Evolutionary conservation across 1,140 invertebrate genomes (phyloP).

Genomic region (Drosophila ambigua): DNA sequence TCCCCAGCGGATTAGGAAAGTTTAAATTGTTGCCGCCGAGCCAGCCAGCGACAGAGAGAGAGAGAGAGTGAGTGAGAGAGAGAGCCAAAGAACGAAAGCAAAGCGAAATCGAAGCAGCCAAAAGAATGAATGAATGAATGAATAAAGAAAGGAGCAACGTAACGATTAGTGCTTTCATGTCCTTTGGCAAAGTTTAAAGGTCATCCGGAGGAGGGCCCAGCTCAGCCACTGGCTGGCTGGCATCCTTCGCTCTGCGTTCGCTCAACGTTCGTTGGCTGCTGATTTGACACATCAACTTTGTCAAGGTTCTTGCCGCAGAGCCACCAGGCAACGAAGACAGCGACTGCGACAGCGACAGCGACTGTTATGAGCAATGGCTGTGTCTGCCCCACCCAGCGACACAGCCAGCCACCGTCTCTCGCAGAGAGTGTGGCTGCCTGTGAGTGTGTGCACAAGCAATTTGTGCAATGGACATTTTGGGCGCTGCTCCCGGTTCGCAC

Average conservation of each 20-base stretch:
- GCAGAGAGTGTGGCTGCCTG: constrained; percentile 5
- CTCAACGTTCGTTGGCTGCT: constrained; percentile 53
- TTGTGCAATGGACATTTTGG: constrained; percentile 80
- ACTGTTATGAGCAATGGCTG: constrained; percentile 76
- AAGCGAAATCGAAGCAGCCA: constrained; percentile 75
- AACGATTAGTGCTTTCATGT: constrained; percentile 83
- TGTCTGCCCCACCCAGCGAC: constrained; percentile 1
- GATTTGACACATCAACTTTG: constrained; percentile 82
- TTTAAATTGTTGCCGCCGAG: constrained; percentile 82
- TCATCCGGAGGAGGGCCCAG: constrained; percentile 58
- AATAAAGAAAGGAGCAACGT: constrained; percentile 75
- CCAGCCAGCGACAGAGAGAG: constrained; percentile 17
- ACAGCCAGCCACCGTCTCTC: not conserved
- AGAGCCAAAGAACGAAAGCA: constrained; percentile 13
- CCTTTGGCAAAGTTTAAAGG: constrained; percentile 83
- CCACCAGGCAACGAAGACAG: constrained; percentile 26
- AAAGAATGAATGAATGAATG: constrained; percentile 60
- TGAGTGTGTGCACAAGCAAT: constrained; percentile 65
- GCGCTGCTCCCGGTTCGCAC: constrained; percentile 38
- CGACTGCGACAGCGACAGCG: constrained; percentile 38
- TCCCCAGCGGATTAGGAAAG: constrained; percentile 83
- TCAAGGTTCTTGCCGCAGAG: constrained; percentile 72
- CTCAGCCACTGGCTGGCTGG: not conserved
- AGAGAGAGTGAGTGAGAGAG: constrained; percentile 5
- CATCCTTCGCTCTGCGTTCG: constrained; percentile 27